Evolutionary conservation across 2,113 vertebrate genomes (phyloP).

Genomic region (Pedionomus torquatus): DNA sequence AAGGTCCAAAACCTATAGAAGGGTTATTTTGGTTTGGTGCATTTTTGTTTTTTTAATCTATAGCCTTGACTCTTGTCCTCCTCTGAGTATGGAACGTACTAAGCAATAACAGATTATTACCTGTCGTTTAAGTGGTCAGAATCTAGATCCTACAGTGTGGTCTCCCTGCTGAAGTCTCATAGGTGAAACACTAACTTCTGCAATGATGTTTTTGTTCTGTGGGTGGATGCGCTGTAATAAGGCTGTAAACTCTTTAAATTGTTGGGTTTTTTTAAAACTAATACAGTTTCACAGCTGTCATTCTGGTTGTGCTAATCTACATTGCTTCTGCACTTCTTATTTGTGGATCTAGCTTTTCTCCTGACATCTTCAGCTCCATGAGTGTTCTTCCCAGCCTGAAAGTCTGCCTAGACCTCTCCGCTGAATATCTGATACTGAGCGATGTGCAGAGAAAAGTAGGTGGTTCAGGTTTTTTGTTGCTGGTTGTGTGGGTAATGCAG

Average conservation of each 20-base stretch:
- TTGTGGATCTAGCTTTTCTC: slow-evolving; percentile 83
- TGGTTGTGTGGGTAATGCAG: background rate
- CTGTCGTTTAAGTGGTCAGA: background rate
- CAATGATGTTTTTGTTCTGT: background rate
- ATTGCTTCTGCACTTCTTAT: background rate
- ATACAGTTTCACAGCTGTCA: background rate
- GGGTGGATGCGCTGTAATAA: background rate
- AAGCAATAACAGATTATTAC: background rate
- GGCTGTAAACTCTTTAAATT: background rate
- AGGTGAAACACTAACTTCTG: background rate
- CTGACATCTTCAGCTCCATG: slow-evolving; percentile 89
- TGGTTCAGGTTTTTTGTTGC: background rate
- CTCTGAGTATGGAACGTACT: background rate
- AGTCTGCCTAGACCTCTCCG: slow-evolving; percentile 92
- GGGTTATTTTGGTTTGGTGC: background rate
- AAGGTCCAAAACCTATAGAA: background rate
- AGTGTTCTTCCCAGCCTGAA: slow-evolving; percentile 89
- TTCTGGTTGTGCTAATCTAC: background rate
- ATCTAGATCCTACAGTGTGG: background rate
- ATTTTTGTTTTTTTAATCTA: background rate
- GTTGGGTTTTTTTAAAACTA: background rate
- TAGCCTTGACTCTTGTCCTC: background rate
- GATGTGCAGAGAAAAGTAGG: slow-evolving; percentile 96
- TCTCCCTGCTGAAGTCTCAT: background rate
- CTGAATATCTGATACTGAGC: slow-evolving; percentile 93